Evolutionary conservation across 1,140 invertebrate species (phyloP).

Genomic region (Scaptodrosophila lebanonensis): DNA sequence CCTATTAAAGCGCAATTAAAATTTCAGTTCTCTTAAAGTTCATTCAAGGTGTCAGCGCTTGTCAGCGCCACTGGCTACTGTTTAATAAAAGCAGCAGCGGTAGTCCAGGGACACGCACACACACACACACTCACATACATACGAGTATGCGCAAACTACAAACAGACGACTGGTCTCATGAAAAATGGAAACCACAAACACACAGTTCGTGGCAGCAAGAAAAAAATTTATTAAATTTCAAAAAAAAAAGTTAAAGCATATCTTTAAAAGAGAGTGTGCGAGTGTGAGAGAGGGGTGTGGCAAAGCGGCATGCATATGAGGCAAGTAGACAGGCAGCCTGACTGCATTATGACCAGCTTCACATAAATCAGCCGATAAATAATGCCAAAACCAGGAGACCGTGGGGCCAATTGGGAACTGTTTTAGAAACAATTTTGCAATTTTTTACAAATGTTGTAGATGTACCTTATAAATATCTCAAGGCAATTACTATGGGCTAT

Average conservation of each 20-base stretch:
- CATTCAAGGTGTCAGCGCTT: conserved; percentile 70
- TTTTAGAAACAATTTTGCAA: no score
- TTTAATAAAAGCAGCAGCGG: conserved; percentile 27
- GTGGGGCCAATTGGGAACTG: background rate
- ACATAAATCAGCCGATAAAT: conserved; percentile 59
- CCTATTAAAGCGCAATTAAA: conserved; percentile 72
- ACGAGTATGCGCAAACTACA: no score
- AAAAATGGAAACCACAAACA: background rate
- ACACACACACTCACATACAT: background rate
- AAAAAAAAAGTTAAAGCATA: conserved; percentile 16
- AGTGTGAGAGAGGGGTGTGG: background rate
- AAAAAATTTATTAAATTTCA: conserved; percentile 65
- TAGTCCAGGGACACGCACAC: background rate
- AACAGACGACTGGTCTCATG: background rate
- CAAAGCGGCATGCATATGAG: conserved; percentile 19
- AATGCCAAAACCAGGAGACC: conserved; percentile 47
- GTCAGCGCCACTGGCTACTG: conserved; percentile 53
- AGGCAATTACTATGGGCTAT: no score
- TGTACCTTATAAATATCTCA: no score
- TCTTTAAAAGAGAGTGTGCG: conserved; percentile 8
- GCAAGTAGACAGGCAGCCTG: background rate
- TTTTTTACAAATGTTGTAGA: no score
- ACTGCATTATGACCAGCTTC: conserved; percentile 5
- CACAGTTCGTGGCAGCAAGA: conserved; percentile 4
- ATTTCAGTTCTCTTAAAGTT: conserved; percentile 54